Evolutionary conservation across 2,113 vertebrate genomes (phyloP), one percentile per base, ranked within the genome.

Genomic region (Pogonocichla stellata): DNA sequence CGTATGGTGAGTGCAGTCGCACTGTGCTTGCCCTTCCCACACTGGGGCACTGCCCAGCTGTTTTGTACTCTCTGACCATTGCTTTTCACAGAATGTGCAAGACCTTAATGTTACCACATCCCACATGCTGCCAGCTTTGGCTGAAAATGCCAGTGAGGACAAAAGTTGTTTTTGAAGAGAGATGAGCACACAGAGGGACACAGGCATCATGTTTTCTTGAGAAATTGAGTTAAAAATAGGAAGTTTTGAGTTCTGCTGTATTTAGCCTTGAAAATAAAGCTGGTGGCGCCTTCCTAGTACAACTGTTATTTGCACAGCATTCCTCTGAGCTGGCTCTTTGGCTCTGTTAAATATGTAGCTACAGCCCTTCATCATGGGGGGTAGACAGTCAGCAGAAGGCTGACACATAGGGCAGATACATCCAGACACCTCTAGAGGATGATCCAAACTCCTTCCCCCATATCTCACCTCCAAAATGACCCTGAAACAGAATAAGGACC

Each of bases 121-220:
- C 50, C 2, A 1, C 1, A 0, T 18, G 14, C 54, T 72, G 17
- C 14, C 33, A 80, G 79, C 54, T 94, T 85, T 81, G 81, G 22
- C 75, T 93, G 54, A 82, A 92, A 74, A 51, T 93, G 38, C 16
- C 38, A 70, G 51, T 18, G 29, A 79, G 54, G 56, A 56, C 82
- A 88, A 18, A 83, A 86, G 66, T 86, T 93, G 45, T 65, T 62
- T 86, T 29, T 43, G 33, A 88, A 33, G 33, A 83, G n/a, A 86
- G 12, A 53, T 1, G 29, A 88, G 23, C 34, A 45, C 54, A 42
- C 14, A 86, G 28, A 43, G 53, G 74, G 40, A 65, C 38, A 70
- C 33, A 73, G 24, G 16, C 2, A 0, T 29, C 36, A 5, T 79
- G 16, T 80, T 95, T 88, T 93, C 60, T 65, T 66, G 58, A 69